phyloP scores from a whole-genome alignment of 2,797 vertebrate genomes.

The Phaenicophaeus curvirostris region DNA sequence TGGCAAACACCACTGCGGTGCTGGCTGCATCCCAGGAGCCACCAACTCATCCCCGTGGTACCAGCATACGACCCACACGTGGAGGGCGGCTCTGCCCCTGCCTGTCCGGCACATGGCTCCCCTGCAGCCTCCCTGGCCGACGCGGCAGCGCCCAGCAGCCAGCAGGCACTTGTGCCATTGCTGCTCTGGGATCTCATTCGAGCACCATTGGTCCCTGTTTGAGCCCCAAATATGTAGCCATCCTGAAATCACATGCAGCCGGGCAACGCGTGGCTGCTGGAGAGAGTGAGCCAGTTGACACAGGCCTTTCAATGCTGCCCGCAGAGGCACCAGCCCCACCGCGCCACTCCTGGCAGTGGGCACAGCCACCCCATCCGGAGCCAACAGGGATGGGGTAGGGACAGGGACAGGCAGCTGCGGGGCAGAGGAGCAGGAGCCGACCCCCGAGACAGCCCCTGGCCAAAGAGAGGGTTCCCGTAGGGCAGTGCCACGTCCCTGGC shows the following conservation, averaged over 20 bases:
- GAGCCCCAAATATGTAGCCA: accelerated
- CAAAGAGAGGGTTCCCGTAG: neutral
- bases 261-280: accelerated
- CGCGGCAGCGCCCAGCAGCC: accelerated
- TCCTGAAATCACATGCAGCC: accelerated
- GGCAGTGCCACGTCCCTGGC: neutral
- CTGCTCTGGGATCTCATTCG: too few species aligned
- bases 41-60: accelerated
- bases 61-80: accelerated
- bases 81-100: neutral
- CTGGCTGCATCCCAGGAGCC: neutral
- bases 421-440: neutral
- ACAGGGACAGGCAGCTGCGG: neutral
- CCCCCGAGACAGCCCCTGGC: neutral
- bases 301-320: accelerated
- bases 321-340: neutral
- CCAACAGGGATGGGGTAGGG: neutral
- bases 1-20: neutral
- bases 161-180: accelerated
- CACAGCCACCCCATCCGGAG: neutral
- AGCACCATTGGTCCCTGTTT: neutral
- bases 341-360: neutral
- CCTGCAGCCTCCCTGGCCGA: accelerated
- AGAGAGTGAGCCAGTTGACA: neutral
- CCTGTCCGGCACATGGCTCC: accelerated